Base-by-base conservation (phyloP, 64 coral and sea anemone genomes). In the Orbicella faveolata region DNA sequence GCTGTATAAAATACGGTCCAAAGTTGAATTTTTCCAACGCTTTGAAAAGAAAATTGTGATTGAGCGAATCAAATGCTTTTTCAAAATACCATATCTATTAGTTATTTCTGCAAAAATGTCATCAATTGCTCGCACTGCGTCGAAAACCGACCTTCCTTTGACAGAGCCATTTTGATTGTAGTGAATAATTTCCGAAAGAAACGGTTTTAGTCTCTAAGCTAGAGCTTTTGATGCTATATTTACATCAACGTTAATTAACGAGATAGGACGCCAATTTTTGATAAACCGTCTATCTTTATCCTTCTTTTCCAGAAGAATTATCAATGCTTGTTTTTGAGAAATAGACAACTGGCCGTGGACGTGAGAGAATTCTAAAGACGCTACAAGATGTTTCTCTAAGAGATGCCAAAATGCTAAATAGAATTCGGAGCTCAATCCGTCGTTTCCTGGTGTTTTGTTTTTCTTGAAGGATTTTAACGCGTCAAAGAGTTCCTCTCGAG, bases 11-110 rank as follows among this genome's bases (percentile, higher is more conserved):
- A 6, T 39, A 83, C 23, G 79, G 18, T 59, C 80, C 79, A 84
- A 91, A 91, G 63, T 79, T 79, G 23, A 89, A 79, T 9, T 11
- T 8, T 36, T 61, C 52, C 23, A 89, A 13, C 34, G 21, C 35
- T 89, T 89, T 79, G 37, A 89, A 44, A 16, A 89, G 11, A 48
- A 65, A 90, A 13, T 90, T 52, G 30, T 30, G 30, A 30, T 30
- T 30, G 30, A 30, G 30, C 30, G 30, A 30, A 30, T 30, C 30
- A 30, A 30, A 30, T 30, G 30, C 30, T 30, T 30, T 30, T 30
- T 30, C 30, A 0, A 30, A 30, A 30, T 30, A 30, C 30, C 30
- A 30, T 30, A 30, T 30, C 30, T 30, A 30, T 30, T 30, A 30
- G 30, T 30, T 30, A 30, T 30, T 30, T 30, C 30, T 30, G 30